These are phyloP conservation scores for Sesia apiformis DNA, from an alignment of 2,888 invertebrate genomes.

Conservation along the genomic window DNA sequence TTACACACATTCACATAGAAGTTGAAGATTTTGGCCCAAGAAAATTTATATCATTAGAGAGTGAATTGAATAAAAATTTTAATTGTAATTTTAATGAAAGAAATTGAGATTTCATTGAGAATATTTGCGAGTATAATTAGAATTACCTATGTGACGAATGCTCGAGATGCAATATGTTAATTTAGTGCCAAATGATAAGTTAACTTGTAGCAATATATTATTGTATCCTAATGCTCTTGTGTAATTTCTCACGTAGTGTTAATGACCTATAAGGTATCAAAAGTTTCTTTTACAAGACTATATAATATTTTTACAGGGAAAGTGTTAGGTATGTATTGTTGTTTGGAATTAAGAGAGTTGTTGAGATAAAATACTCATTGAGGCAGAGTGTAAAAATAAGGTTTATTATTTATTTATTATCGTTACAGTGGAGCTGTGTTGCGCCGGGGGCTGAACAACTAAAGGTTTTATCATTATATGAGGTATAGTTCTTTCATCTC, in stretches of 20 bases:
- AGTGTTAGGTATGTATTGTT: constrained; percentile 69
- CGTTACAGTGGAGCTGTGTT: constrained; percentile 1
- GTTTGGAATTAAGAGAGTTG: constrained; percentile 66
- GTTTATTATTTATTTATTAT: constrained; percentile 12
- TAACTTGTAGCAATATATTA: constrained; percentile 72
- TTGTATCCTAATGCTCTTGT: constrained; percentile 70
- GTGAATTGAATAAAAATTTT: constrained; percentile 2
- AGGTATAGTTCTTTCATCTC: no score
- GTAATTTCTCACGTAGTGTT: constrained; percentile 70
- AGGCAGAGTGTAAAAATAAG: constrained; percentile 64
- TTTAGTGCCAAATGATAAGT: constrained; percentile 76
- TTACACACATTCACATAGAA: constrained; percentile 31
- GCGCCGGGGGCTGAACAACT: background rate
- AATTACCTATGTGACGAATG: constrained; percentile 59
- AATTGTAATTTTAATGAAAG: constrained; percentile 50
- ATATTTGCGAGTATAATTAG: constrained; percentile 41
- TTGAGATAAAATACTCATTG: constrained; percentile 70
- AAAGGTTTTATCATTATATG: no score
- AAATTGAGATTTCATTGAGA: constrained; percentile 41
- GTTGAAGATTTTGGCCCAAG: constrained; percentile 42
- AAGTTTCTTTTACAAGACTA: constrained; percentile 73
- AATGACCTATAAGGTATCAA: constrained; percentile 70
- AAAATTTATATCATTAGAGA: constrained; percentile 50
- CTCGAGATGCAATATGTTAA: constrained; percentile 73
- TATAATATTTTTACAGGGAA: constrained; percentile 74